Evolutionary conservation across 1,140 invertebrate species (phyloP).

Genomic region (Psilanteris sp.): DNA sequence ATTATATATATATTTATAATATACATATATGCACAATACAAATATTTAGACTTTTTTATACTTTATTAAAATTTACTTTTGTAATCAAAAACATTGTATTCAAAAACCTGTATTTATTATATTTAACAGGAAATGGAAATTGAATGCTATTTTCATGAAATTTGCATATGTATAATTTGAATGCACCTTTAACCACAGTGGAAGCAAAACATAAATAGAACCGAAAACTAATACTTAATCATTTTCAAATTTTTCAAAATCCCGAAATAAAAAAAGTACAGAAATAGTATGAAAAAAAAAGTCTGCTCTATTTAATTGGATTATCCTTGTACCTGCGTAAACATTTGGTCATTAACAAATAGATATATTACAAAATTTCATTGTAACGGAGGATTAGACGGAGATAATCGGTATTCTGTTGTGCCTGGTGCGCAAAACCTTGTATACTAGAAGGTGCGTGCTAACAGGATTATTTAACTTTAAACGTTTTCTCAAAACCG

Average conservation of each 20-base stretch:
- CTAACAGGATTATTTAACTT: slow-evolving; percentile 48
- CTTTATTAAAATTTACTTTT: too few species aligned
- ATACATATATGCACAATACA: too few species aligned
- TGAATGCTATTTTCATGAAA: too few species aligned
- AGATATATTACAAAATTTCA: slow-evolving; percentile 28
- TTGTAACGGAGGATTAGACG: slow-evolving; percentile 1
- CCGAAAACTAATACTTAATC: too few species aligned
- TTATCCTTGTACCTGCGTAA: slow-evolving; percentile 8
- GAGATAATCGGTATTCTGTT: slow-evolving; percentile 25
- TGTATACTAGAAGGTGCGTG: slow-evolving; percentile 30
- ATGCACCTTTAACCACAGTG: too few species aligned
- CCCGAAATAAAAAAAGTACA: slow-evolving; percentile 2
- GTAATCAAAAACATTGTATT: too few species aligned
- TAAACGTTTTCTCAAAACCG: slow-evolving; percentile 14
- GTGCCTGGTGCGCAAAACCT: slow-evolving; percentile 28
- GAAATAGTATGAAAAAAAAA: slow-evolving; percentile 25
- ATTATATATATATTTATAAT: too few species aligned
- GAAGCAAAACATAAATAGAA: too few species aligned
- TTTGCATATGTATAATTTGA: too few species aligned
- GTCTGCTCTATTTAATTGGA: slow-evolving; percentile 17
- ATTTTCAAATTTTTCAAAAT: slow-evolving; percentile 4
- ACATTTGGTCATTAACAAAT: slow-evolving; percentile 27
- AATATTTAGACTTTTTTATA: too few species aligned
- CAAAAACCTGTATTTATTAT: too few species aligned
- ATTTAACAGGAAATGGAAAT: too few species aligned